Conservation (phyloP, 1,140 invertebrate genomes). For the Lucilia cuprina region DNA sequence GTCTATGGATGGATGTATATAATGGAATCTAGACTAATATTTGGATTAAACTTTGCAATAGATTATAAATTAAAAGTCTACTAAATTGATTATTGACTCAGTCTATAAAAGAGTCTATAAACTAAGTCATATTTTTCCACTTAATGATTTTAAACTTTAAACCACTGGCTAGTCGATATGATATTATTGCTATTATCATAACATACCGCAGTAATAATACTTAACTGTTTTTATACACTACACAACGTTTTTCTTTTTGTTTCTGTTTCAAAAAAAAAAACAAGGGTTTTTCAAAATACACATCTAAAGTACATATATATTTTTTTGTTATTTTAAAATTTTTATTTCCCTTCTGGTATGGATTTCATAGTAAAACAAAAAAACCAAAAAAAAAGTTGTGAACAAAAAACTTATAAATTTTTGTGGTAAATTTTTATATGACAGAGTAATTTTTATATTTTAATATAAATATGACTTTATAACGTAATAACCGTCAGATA, state of each 20-base stretch:
- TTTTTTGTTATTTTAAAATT: not conserved
- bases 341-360: not conserved
- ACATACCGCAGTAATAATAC: not conserved
- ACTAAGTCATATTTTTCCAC: too few species aligned
- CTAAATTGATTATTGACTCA: too few species aligned
- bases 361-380: not conserved
- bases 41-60: too few species aligned
- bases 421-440: not conserved
- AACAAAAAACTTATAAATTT: not conserved
- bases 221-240: not conserved
- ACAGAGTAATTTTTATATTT: not conserved
- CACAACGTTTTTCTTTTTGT: not conserved
- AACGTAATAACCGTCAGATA: not conserved
- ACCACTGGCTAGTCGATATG: too few species aligned
- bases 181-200: not conserved
- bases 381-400: too few species aligned
- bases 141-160: too few species aligned
- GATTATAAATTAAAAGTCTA: too few species aligned
- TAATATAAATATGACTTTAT: not conserved
- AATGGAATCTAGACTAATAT: too few species aligned
- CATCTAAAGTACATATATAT: not conserved
- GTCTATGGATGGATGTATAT: too few species aligned
- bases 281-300: not conserved
- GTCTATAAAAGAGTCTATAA: too few species aligned
- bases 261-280: not conserved